A percentile compares a stretch with the other conserved stretches of the same genome.
Conservation (phyloP, 2,797 vertebrate species). For the Molothrus aeneus region DNA sequence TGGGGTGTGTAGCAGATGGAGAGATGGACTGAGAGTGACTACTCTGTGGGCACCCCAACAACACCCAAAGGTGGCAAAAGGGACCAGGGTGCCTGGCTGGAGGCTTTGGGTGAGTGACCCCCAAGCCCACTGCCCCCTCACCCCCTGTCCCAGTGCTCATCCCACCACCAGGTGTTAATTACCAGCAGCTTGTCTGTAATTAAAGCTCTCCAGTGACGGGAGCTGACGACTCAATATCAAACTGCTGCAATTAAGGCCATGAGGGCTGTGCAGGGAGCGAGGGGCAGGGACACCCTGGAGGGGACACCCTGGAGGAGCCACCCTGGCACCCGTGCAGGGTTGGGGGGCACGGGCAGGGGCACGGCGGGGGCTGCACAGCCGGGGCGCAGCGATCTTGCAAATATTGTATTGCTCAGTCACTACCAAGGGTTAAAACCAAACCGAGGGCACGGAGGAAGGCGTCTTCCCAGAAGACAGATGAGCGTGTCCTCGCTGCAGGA, state of each 20-base stretch:
- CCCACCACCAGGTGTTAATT: neutral
- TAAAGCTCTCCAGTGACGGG: constrained; percentile 21
- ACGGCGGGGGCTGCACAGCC: neutral
- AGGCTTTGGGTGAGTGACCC: neutral
- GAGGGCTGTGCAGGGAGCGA: neutral
- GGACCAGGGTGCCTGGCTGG: fast-evolving
- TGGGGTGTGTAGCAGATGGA: fast-evolving
- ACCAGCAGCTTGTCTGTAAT: neutral
- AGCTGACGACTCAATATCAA: constrained; percentile 27
- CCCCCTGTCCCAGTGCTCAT: neutral
- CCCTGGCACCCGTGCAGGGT: neutral
- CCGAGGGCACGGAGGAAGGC: neutral
- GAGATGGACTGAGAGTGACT: neutral
- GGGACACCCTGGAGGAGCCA: fast-evolving
- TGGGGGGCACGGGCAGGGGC: neutral
- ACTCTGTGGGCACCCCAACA: neutral
- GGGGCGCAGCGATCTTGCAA: neutral
- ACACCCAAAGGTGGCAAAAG: neutral
- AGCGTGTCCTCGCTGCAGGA: constrained; percentile 7
- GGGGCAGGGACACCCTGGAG: neutral
- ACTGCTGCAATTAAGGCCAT: neutral
- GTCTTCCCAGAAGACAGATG: constrained; percentile 66
- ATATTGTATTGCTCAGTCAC: constrained; percentile 63
- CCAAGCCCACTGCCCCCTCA: neutral
- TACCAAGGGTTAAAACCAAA: constrained; percentile 41